Conservation (phyloP, 2,888 invertebrate genomes). For the Amblyjoppa fuscipennis region DNA sequence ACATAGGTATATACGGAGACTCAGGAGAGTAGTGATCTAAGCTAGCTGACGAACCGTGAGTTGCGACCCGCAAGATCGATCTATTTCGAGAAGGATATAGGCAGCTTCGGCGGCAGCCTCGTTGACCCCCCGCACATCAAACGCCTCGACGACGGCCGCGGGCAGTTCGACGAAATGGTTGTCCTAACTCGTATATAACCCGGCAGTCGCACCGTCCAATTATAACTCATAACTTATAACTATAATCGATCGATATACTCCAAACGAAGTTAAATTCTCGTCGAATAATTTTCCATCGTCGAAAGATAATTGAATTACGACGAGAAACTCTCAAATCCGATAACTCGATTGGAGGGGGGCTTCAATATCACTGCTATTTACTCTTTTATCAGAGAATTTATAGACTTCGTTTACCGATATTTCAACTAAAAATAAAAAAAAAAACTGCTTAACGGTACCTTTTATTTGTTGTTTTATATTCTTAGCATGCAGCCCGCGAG, state of each 20-base stretch:
- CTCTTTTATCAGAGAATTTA: neutral
- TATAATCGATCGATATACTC: constrained; percentile 18
- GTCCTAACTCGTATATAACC: constrained; percentile 5
- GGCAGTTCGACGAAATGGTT: constrained; percentile 35
- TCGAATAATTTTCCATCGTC: neutral
- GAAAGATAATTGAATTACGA: constrained; percentile 2
- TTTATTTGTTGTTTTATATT: neutral
- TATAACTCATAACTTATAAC: constrained; percentile 32
- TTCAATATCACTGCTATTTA: neutral
- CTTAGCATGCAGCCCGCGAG: too few species aligned
- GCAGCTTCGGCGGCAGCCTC: constrained; percentile 23
- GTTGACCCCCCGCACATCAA: constrained; percentile 53
- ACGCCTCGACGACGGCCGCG: constrained; percentile 22
- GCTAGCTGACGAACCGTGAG: constrained; percentile 63
- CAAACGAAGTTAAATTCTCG: neutral
- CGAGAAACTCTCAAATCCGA: neutral
- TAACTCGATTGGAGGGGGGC: neutral
- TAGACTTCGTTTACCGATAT: neutral
- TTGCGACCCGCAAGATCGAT: constrained; percentile 63
- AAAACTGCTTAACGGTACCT: neutral
- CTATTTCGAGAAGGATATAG: constrained; percentile 60
- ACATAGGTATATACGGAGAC: neutral
- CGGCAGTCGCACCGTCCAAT: constrained; percentile 8
- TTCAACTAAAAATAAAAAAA: neutral
- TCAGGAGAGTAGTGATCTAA: constrained; percentile 3